A percentile compares a stretch with the other conserved stretches of the same genome.
Evolutionary conservation across 2,797 vertebrate genomes (phyloP).

Genomic region (Enteromius radiatus): DNA sequence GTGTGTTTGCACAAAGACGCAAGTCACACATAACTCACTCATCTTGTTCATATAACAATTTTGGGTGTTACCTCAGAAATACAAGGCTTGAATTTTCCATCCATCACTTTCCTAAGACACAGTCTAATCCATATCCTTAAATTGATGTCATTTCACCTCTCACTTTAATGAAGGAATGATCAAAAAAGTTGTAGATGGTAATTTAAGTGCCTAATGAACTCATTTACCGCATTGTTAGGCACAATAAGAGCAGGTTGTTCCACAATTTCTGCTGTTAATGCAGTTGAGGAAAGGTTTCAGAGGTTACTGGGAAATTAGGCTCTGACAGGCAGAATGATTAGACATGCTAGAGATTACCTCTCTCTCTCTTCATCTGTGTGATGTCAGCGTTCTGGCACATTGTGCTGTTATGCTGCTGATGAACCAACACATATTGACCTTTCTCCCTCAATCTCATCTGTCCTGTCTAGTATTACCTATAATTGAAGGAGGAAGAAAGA

Average conservation of each 20-base stretch:
- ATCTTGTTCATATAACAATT: slow-evolving; percentile 14
- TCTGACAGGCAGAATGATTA: slow-evolving; percentile 59
- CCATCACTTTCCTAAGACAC: slow-evolving; percentile 15
- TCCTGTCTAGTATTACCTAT: slow-evolving; percentile 51
- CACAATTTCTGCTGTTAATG: slow-evolving; percentile 53
- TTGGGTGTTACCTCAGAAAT: slow-evolving; percentile 25
- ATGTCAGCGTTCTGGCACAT: slow-evolving; percentile 28
- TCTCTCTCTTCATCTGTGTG: slow-evolving; percentile 13
- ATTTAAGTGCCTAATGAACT: slow-evolving; percentile 60
- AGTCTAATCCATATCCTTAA: background rate
- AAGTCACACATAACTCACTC: slow-evolving; percentile 35
- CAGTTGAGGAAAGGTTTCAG: slow-evolving; percentile 47
- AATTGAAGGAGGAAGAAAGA: slow-evolving; percentile 39
- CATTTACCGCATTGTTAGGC: slow-evolving; percentile 60
- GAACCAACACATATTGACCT: slow-evolving; percentile 48
- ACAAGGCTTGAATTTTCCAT: slow-evolving; percentile 12
- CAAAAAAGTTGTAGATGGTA: slow-evolving; percentile 50
- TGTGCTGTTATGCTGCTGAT: slow-evolving; percentile 46
- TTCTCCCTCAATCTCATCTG: slow-evolving; percentile 42
- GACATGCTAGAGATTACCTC: slow-evolving; percentile 40
- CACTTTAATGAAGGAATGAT: slow-evolving; percentile 29
- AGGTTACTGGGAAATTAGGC: slow-evolving; percentile 52
- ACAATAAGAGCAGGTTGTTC: slow-evolving; percentile 50
- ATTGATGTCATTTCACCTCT: slow-evolving; percentile 37
- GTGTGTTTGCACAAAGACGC: background rate